These are phyloP conservation scores for Rhagophthalmus giganteus DNA, from an alignment of 2,888 invertebrate genomes.

Conservation along the genomic window DNA sequence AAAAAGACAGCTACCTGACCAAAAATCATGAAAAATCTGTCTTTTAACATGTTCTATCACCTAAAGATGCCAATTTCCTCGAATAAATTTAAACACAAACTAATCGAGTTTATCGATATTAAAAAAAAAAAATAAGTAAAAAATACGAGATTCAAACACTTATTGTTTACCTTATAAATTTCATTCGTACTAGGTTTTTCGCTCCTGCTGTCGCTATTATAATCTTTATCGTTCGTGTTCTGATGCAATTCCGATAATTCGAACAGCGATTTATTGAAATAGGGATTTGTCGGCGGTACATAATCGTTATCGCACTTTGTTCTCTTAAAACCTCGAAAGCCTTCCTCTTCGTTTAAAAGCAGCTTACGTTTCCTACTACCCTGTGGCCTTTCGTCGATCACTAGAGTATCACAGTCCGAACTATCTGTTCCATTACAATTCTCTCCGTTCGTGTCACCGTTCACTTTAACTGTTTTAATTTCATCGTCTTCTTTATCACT, in stretches of 20 bases:
- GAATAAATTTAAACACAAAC: no score
- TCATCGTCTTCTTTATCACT: constrained; percentile 16
- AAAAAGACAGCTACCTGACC: no score
- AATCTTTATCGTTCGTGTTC: no score
- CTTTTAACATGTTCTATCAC: no score
- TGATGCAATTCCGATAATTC: constrained; percentile 49
- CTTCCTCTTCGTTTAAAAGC: constrained; percentile 13
- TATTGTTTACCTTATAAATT: no score
- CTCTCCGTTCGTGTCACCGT: constrained; percentile 43
- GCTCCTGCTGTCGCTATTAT: no score
- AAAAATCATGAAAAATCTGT: no score
- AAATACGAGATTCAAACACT: no score
- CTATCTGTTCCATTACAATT: constrained; percentile 46
- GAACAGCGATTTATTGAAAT: constrained; percentile 52
- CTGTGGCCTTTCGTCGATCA: constrained; percentile 50
- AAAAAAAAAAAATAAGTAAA: no score
- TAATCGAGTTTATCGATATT: no score
- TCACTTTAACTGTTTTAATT: constrained; percentile 41
- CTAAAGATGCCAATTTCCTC: no score
- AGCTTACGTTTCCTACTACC: constrained; percentile 32
- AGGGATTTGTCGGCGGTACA: constrained; percentile 49
- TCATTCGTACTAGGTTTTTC: no score
- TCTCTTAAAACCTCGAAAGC: constrained; percentile 33
- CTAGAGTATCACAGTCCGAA: constrained; percentile 53
- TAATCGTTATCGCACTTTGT: constrained; percentile 20